Evolutionary conservation across 2,797 vertebrate genomes (phyloP).

Genomic region (Lithobates sylvaticus): DNA sequence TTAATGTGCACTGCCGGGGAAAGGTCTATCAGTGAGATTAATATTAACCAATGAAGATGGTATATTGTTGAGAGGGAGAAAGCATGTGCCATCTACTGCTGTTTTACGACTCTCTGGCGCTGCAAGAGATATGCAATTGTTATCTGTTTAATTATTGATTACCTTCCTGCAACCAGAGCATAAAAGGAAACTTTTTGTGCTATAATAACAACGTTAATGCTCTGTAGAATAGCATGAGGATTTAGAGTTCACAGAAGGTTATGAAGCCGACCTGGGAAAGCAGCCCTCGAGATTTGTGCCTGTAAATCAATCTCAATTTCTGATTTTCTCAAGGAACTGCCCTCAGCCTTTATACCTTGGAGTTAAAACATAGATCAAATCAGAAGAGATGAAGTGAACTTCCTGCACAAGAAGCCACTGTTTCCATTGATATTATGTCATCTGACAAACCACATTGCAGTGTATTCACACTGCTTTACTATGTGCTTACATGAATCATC

Average conservation of each 20-base stretch:
- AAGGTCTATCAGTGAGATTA: conserved; percentile 46
- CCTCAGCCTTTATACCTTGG: conserved; percentile 7
- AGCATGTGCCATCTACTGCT: rapidly evolving
- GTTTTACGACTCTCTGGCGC: conserved; percentile 55
- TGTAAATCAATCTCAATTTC: conserved; percentile 48
- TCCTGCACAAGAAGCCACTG: neutral
- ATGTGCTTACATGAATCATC: neutral
- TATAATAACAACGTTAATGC: neutral
- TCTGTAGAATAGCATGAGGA: conserved; percentile 16
- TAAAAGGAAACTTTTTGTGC: conserved; percentile 37
- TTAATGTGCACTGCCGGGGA: conserved; percentile 20
- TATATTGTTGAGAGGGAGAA: neutral
- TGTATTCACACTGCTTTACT: neutral
- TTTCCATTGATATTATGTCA: conserved; percentile 15
- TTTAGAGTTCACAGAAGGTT: conserved; percentile 37
- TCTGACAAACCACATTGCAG: neutral
- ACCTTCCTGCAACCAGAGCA: conserved; percentile 56
- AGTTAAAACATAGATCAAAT: conserved; percentile 32
- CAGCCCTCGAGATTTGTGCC: conserved; percentile 10
- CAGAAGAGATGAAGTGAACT: conserved; percentile 11
- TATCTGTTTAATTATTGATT: conserved; percentile 66
- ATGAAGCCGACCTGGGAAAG: conserved; percentile 17
- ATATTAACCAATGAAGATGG: conserved; percentile 46
- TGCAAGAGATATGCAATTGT: conserved; percentile 48
- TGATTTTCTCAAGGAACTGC: conserved; percentile 32